phyloP scores from a whole-genome alignment of 2,113 vertebrate genomes.

The Poecilia latipinna region DNA sequence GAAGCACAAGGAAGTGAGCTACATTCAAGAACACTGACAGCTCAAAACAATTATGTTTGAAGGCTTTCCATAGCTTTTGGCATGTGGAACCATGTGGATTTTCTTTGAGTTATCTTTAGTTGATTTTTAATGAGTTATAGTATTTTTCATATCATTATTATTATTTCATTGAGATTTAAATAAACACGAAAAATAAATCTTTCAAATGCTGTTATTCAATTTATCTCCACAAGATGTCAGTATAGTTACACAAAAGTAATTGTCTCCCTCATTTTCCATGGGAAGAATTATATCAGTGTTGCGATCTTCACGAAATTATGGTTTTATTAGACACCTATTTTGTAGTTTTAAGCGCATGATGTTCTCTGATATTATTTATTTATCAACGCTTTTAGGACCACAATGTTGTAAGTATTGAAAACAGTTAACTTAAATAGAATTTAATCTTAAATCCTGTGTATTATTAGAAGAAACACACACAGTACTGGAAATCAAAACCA shows the following conservation, averaged over 20 bases:
- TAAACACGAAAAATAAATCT: neutral
- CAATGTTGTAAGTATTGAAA: neutral
- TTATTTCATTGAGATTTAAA: neutral
- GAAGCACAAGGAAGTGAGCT: too few species aligned
- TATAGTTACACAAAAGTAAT: conserved; percentile 24
- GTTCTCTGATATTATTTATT: neutral
- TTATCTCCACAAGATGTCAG: conserved; percentile 64
- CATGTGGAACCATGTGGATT: too few species aligned
- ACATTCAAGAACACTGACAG: too few species aligned
- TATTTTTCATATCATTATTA: too few species aligned
- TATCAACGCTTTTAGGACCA: neutral
- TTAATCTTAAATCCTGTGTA: neutral
- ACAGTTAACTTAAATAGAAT: neutral
- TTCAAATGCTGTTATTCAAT: neutral
- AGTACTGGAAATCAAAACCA: neutral
- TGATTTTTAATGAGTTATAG: neutral
- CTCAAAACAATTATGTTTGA: too few species aligned
- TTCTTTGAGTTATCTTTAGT: neutral
- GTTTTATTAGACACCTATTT: neutral
- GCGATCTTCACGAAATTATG: conserved; percentile 27
- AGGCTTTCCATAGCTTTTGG: too few species aligned
- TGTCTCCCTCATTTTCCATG: neutral
- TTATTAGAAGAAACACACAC: neutral
- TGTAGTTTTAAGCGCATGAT: neutral
- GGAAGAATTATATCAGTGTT: conserved; percentile 10